Evolutionary conservation across 2,797 vertebrate genomes (phyloP), one percentile per base, ranked within the genome.

Genomic region (Rousettus madagascariensis): DNA sequence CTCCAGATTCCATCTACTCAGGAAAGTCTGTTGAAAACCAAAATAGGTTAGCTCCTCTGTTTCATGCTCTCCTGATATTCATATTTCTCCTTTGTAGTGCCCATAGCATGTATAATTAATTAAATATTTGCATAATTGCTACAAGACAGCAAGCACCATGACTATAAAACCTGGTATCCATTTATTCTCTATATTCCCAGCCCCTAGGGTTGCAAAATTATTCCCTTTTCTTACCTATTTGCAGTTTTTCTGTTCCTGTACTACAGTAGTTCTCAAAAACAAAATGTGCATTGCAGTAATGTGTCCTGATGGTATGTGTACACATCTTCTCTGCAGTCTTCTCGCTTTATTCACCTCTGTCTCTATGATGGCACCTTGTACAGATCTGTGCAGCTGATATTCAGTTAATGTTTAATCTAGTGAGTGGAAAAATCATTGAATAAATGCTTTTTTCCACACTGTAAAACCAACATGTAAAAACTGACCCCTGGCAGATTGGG

Each of bases 391-490:
- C 49, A 78, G 20, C 24, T 46, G 49, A n/a, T 55, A 17, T 43
- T 57, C 38, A 72, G 38, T 53, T 66, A 82, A 51, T 82, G 59
- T 89, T 80, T 33, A 78, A 20, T 65, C 28, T 49, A 72, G 11
- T 36, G 15, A 75, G 38, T 84, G 11, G 33, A 59, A 91, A 94
- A 89, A 68, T 46, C 59, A 86, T 41, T 79, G 89, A 55, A 22
- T 74, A 22, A 86, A 28, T 33, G 22, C 1, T 80, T 79, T 87
- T 80, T 36, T 84, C 57, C 74, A 91, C 30, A 51, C 33, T n/a
- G 24, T 65, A 95, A 91, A 86, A 68, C 6, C 13, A 46, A 90
- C 20, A 30, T 51, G 26, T 86, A 91, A 95, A 90, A 94, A 61
- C 1, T 68, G 61, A 87, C 53, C 15, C 92, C 71, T 88, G 22